Conservation (phyloP, 2,113 vertebrate genomes). For the Oostethus manadensis region DNA sequence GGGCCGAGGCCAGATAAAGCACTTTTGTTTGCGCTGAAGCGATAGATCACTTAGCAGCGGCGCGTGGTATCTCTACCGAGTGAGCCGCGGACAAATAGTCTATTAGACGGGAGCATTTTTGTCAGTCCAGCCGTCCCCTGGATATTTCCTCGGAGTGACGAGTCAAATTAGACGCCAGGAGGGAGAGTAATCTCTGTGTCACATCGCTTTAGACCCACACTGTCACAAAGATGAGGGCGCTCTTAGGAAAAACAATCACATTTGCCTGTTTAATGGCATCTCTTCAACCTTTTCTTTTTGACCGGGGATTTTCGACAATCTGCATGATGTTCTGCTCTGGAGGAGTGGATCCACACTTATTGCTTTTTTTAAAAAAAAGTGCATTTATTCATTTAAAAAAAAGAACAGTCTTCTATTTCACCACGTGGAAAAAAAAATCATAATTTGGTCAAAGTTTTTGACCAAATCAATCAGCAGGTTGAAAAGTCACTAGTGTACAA, state of each 20-base stretch:
- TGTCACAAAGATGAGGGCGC: conserved; percentile 60
- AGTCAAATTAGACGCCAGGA: conserved; percentile 69
- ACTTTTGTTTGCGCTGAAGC: conserved; percentile 36
- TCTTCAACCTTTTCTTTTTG: conserved; percentile 28
- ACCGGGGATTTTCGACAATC: conserved; percentile 34
- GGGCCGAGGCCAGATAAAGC: conserved; percentile 13
- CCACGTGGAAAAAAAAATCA: no score
- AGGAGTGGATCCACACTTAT: conserved; percentile 67
- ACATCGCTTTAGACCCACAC: conserved; percentile 71
- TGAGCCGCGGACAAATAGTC: conserved; percentile 62
- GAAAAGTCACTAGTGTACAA: no score
- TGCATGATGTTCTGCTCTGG: conserved; percentile 48
- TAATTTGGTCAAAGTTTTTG: no score
- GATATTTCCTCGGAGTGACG: conserved; percentile 69
- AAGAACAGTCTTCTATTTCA: no score
- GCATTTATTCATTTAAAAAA: no score
- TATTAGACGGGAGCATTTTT: conserved; percentile 68
- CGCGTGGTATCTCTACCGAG: conserved; percentile 33
- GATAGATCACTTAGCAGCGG: conserved; percentile 36
- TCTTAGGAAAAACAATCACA: conserved; percentile 71
- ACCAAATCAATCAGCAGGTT: no score
- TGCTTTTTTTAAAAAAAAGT: background rate
- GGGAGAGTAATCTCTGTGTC: conserved; percentile 75
- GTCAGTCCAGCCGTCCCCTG: conserved; percentile 59
- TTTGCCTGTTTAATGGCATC: conserved; percentile 74